Conservation (phyloP, 2,113 vertebrate species). For the Coptodon bakossiorum region DNA sequence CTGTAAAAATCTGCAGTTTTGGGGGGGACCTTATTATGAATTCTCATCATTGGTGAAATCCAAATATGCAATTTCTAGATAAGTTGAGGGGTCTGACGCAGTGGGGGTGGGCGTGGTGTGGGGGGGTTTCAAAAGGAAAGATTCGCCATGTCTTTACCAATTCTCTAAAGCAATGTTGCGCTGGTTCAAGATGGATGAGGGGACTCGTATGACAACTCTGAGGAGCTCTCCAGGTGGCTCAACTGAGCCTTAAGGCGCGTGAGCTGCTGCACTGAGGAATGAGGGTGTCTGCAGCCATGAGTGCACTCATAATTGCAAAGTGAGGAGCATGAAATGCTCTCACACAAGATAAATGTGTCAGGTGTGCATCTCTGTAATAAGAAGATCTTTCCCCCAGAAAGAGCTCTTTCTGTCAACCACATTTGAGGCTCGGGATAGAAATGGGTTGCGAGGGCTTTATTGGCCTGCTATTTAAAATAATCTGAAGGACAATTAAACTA, state of each 20-base stretch:
- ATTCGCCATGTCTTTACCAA: slow-evolving; percentile 17
- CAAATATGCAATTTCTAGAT: slow-evolving; percentile 51
- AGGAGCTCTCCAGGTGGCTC: slow-evolving; percentile 23
- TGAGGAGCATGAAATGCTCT: not conserved
- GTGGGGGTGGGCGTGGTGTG: not conserved
- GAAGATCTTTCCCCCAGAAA: not conserved
- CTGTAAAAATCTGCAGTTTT: not conserved
- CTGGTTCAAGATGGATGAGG: slow-evolving; percentile 22
- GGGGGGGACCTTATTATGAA: not conserved
- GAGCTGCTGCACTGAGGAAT: not conserved
- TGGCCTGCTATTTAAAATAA: not conserved
- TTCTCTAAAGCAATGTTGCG: slow-evolving; percentile 6
- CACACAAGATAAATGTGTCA: slow-evolving; percentile 1
- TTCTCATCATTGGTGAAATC: slow-evolving; percentile 6
- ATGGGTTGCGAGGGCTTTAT: not conserved
- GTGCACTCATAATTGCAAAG: not conserved
- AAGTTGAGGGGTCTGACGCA: slow-evolving; percentile 19
- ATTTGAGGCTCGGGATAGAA: not conserved
- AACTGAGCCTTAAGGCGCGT: not conserved
- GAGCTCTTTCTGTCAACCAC: not conserved
- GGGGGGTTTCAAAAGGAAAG: not conserved
- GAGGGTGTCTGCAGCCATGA: not conserved
- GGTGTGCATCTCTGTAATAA: not conserved
- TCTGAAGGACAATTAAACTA: not conserved
- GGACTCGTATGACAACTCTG: slow-evolving; percentile 7